These are phyloP conservation scores for Plutella xylostella DNA, from an alignment of 2,888 invertebrate genomes.

Conservation along the genomic window DNA sequence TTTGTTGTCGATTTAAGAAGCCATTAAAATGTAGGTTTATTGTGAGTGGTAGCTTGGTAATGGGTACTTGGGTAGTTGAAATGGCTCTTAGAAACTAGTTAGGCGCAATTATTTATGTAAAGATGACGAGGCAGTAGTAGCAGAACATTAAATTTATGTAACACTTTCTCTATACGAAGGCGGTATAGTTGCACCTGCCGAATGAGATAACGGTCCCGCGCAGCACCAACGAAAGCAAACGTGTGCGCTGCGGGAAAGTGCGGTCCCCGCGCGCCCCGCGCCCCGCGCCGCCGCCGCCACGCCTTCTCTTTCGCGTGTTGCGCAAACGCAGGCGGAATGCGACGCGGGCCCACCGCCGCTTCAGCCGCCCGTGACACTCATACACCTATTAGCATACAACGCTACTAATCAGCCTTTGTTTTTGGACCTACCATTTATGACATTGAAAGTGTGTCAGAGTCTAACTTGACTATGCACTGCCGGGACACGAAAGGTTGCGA, in stretches of 20 bases:
- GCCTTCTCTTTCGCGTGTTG: constrained; percentile 57
- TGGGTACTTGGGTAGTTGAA: too few relatives aligned
- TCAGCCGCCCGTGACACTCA: constrained; percentile 28
- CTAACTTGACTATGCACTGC: too few relatives aligned
- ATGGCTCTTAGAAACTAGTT: too few relatives aligned
- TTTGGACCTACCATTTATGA: constrained; percentile 25
- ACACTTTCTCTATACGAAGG: constrained; percentile 55
- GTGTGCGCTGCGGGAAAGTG: constrained; percentile 58
- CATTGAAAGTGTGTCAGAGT: constrained; percentile 18
- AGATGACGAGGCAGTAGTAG: neutral
- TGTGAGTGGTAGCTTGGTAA: too few relatives aligned
- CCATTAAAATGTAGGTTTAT: too few relatives aligned
- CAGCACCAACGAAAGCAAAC: constrained; percentile 62
- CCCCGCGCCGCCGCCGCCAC: constrained; percentile 20
- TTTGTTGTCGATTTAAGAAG: too few relatives aligned
- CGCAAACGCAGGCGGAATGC: constrained; percentile 41
- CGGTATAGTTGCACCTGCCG: constrained; percentile 55
- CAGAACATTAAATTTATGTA: constrained; percentile 38
- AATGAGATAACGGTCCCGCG: constrained; percentile 59
- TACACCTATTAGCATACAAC: constrained; percentile 35
- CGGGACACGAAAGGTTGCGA: too few relatives aligned
- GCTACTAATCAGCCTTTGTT: neutral
- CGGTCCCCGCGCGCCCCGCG: constrained; percentile 25
- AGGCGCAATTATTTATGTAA: too few relatives aligned
- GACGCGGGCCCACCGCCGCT: constrained; percentile 10